These are phyloP conservation scores for Eulemur coronatus DNA, from an alignment of 2,797 vertebrate genomes.

Conservation along the genomic window DNA sequence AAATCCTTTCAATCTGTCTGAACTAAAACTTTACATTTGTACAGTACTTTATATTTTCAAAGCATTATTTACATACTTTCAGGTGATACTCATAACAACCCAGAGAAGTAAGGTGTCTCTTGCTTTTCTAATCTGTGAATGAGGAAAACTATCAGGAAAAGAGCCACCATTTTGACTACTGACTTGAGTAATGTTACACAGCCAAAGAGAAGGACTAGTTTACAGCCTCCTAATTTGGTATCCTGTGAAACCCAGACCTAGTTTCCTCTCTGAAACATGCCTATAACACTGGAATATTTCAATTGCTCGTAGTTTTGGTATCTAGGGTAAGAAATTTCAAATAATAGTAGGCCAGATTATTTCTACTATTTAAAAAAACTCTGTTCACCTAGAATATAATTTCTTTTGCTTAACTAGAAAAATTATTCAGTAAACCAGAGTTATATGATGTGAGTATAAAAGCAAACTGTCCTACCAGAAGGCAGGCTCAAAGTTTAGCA, in stretches of 20 bases:
- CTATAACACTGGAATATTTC: constrained; percentile 15
- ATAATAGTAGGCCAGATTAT: neutral
- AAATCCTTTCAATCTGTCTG: neutral
- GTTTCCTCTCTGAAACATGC: neutral
- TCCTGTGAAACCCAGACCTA: neutral
- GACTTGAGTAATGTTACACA: neutral
- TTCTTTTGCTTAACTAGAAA: neutral
- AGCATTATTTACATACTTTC: neutral
- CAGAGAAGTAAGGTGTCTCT: neutral
- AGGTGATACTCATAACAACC: neutral
- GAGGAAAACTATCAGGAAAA: constrained; percentile 14
- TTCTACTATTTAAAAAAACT: neutral
- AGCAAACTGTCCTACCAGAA: constrained; percentile 30
- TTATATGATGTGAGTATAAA: neutral
- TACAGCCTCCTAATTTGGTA: neutral
- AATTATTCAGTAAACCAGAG: constrained; percentile 6
- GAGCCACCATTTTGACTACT: neutral
- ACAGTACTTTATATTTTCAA: neutral
- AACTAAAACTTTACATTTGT: constrained; percentile 12
- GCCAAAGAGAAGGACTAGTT: neutral
- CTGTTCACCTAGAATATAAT: neutral
- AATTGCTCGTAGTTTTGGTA: neutral
- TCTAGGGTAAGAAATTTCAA: constrained; percentile 16
- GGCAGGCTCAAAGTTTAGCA: neutral
- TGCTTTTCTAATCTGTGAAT: neutral